Conservation (phyloP, 2,113 vertebrate genomes). For the Ammospiza nelsoni region DNA sequence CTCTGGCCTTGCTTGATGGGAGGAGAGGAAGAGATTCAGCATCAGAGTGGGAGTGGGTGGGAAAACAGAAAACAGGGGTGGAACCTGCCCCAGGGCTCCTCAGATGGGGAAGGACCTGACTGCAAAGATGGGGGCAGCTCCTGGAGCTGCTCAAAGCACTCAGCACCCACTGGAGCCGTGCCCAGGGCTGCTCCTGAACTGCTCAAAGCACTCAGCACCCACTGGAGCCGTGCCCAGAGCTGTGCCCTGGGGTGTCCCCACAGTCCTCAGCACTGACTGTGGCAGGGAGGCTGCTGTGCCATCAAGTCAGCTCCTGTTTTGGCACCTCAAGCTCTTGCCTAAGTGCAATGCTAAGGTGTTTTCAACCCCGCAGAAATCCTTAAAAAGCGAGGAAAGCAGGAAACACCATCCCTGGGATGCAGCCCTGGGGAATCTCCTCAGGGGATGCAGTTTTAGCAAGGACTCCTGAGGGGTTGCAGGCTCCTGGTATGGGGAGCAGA, state of each 20-base stretch:
- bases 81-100: accelerated
- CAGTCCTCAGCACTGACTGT: accelerated
- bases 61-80: background rate
- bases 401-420: background rate
- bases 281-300: background rate
- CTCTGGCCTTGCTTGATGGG: background rate
- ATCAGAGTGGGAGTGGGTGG: background rate
- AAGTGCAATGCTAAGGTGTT: background rate
- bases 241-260: background rate
- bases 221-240: background rate
- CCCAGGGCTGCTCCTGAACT: background rate
- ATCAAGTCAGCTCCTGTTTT: background rate
- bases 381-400: background rate
- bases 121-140: background rate
- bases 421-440: background rate
- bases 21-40: background rate
- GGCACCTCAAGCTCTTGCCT: background rate
- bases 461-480: accelerated
- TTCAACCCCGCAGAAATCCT: background rate
- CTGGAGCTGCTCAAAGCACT: background rate
- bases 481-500: background rate
- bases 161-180: background rate
- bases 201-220: background rate
- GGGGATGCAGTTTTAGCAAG: background rate
- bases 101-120: background rate